phyloP scores from a whole-genome alignment of 2,888 invertebrate genomes.

The Phragmatobia fuliginosa region DNA sequence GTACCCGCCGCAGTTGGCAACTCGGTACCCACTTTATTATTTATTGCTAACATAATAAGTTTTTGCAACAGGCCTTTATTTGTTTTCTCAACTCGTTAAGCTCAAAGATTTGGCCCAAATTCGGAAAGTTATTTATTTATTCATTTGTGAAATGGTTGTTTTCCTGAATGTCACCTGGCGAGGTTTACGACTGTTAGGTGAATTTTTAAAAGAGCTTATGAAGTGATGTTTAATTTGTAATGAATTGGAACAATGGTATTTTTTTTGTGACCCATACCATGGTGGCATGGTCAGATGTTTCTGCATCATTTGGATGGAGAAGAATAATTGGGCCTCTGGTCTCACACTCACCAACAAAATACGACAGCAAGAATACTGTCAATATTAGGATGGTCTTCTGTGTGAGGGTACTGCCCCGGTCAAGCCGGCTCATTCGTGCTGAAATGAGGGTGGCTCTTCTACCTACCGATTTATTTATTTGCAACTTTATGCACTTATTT shows the following conservation, averaged over 20 bases:
- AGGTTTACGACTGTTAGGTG: constrained; percentile 50
- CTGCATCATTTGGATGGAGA: no score
- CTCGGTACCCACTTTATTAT: constrained; percentile 77
- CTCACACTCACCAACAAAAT: no score
- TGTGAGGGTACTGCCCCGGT: no score
- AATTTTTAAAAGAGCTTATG: constrained; percentile 55
- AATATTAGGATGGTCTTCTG: no score
- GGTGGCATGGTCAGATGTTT: no score
- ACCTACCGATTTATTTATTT: no score
- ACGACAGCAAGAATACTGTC: no score
- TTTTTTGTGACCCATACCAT: no score
- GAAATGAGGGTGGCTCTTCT: no score
- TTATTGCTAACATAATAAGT: constrained; percentile 81
- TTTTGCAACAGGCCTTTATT: constrained; percentile 71
- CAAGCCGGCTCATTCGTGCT: no score
- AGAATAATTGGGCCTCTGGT: no score
- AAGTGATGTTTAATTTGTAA: constrained; percentile 25
- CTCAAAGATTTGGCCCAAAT: constrained; percentile 77
- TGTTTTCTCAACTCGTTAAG: constrained; percentile 82
- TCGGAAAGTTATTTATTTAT: constrained; percentile 81
- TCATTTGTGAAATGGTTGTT: constrained; percentile 68
- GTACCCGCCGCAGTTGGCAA: constrained; percentile 56
- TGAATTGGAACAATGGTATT: constrained; percentile 19
- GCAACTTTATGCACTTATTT: no score
- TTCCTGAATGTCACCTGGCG: constrained; percentile 51